These are phyloP conservation scores for Chelon auratus DNA, from an alignment of 2,797 vertebrate genomes.

Conservation along the genomic window DNA sequence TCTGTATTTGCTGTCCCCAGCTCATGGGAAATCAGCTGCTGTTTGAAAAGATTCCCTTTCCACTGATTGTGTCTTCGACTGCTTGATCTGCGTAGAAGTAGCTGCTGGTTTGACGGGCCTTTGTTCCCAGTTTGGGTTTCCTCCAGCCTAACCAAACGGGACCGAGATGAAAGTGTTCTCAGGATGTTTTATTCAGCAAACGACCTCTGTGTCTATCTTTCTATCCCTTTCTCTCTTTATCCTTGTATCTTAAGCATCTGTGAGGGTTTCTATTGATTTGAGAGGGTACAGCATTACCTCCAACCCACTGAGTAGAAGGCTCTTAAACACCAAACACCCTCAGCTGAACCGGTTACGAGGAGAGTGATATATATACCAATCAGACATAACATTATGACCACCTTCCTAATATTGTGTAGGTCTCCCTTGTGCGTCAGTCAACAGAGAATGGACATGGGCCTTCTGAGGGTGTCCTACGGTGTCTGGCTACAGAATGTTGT, in stretches of 20 bases:
- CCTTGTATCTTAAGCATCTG: slow-evolving; percentile 20
- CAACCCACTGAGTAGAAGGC: slow-evolving; percentile 1
- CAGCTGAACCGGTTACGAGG: slow-evolving; percentile 21
- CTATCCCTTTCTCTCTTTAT: slow-evolving; percentile 1
- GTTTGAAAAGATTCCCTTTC: slow-evolving; percentile 69
- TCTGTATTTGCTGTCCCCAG: slow-evolving; percentile 41
- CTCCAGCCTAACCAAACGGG: slow-evolving; percentile 53
- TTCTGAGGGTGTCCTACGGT: too few relatives aligned
- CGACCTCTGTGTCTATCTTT: slow-evolving; percentile 1
- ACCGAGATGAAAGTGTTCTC: slow-evolving; percentile 69
- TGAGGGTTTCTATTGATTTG: slow-evolving; percentile 51
- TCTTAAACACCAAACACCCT: slow-evolving; percentile 19
- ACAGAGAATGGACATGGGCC: too few relatives aligned
- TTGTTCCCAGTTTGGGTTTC: slow-evolving; percentile 72
- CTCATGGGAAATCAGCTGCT: slow-evolving; percentile 64
- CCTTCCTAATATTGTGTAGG: too few relatives aligned
- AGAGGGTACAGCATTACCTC: slow-evolving; percentile 39
- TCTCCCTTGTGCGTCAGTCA: too few relatives aligned
- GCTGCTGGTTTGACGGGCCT: slow-evolving; percentile 64
- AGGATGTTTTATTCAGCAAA: slow-evolving; percentile 75
- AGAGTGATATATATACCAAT: not conserved
- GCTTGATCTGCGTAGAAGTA: slow-evolving; percentile 58
- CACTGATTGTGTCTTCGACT: slow-evolving; percentile 56
- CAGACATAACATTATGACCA: too few relatives aligned
- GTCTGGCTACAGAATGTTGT: too few relatives aligned